Conservation (phyloP, 2,797 vertebrate genomes). For the Syndactyla subalaris region DNA sequence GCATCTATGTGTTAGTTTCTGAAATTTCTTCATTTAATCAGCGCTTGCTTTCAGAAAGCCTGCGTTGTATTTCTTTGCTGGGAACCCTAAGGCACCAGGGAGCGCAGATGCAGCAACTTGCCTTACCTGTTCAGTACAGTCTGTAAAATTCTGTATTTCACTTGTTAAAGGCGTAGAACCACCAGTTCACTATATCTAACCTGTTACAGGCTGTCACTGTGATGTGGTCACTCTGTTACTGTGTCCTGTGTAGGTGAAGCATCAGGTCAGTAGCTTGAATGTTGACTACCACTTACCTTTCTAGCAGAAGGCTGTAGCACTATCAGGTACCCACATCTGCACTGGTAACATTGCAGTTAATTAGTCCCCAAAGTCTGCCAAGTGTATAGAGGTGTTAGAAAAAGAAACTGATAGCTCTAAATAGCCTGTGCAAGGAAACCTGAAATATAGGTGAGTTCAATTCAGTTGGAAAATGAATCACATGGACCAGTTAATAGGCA, state of each 20-base stretch:
- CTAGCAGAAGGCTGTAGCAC: not conserved
- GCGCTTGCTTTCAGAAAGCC: not conserved
- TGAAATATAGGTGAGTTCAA: not conserved
- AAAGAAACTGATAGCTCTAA: not conserved
- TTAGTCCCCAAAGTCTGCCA: not conserved
- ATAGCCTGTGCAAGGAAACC: not conserved
- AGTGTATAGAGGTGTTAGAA: not conserved
- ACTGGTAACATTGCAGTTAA: not conserved
- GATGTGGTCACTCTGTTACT: rapidly evolving
- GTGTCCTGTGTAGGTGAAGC: not conserved
- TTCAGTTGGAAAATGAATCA: not conserved
- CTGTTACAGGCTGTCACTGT: not conserved
- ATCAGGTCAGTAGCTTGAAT: not conserved
- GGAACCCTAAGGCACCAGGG: not conserved
- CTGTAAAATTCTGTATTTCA: not conserved
- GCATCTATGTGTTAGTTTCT: not conserved
- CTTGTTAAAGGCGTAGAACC: not conserved
- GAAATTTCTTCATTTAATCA: not conserved
- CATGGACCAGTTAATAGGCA: not conserved
- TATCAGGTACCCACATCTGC: not conserved
- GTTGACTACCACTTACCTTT: not conserved
- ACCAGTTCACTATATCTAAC: not conserved
- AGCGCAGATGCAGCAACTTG: not conserved
- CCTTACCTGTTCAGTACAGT: not conserved
- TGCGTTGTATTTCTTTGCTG: not conserved